Evolutionary conservation across 2,113 vertebrate species (phyloP), one percentile per base, ranked within the genome.

Genomic region (Sinocyclocheilus rhinocerous): DNA sequence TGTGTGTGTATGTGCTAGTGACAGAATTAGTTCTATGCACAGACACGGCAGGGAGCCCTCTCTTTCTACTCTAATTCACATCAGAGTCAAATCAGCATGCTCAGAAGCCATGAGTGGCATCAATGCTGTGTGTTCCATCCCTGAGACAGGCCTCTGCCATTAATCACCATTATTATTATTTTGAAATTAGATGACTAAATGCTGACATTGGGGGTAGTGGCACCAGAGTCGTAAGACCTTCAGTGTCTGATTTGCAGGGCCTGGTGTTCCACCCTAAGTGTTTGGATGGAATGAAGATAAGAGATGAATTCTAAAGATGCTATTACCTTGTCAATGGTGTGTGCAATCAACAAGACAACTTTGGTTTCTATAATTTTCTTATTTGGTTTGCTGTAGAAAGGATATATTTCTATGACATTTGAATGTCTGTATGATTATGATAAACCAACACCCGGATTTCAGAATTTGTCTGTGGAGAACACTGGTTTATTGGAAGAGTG

Each of bases 11-110:
- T 26, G 26, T 26, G 26, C 1, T 84, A 85, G 86, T 90, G 90
- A 90, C 88, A 91, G 89, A 90, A 88, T 90, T 91, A 88, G 87
- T 90, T 90, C 87, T 89, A 90, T 89, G 85, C 88, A 89, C 84
- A 87, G 89, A 77, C 89, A 80, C 90, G 83, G 88, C 87, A 87
- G 88, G 91, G 88, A 79, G 85, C 81, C 76, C 87, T 88, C 85
- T 87, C 87, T 87, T 90, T 91, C 89, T 89, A 87, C 85, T 88
- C 89, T 91, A 90, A 91, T 91, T 91, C 90, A 90, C 87, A 87
- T 90, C 90, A 90, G 88, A 87, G 90, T 90, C 91, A 90, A 91
- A 91, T 91, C 88, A 90, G 85, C 88, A 90, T 86, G 88, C 85
- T 87, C 89, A 88, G 86, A 91, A 88, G 86, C 88, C 87, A 90